Evolutionary conservation across 2,888 invertebrate genomes (phyloP).

Genomic region (Eristalinus sepulchralis): DNA sequence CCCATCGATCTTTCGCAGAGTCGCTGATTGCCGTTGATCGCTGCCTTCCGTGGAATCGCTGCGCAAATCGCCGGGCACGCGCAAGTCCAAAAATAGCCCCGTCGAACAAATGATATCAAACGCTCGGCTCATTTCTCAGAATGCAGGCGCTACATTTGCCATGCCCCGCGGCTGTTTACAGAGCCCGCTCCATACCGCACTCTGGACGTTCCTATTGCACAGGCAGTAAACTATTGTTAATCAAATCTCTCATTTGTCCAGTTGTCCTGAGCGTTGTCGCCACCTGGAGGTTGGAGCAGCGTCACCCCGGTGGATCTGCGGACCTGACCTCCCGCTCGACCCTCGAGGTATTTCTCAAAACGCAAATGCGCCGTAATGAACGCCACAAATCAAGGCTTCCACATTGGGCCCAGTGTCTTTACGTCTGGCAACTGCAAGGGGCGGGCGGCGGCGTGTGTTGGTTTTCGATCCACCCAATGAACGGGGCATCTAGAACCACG

Average conservation of each 20-base stretch:
- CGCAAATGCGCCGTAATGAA: conserved; percentile 67
- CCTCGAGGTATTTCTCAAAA: conserved; percentile 63
- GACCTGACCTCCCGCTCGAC: conserved; percentile 61
- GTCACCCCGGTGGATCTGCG: conserved; percentile 5
- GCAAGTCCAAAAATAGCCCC: conserved; percentile 59
- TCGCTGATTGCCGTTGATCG: conserved; percentile 54
- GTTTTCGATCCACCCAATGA: conserved; percentile 48
- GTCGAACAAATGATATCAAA: conserved; percentile 69
- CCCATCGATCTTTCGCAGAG: conserved; percentile 36
- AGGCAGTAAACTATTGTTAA: conserved; percentile 66
- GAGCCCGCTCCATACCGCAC: conserved; percentile 57
- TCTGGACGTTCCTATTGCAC: conserved; percentile 47
- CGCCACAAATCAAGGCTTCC: conserved; percentile 68
- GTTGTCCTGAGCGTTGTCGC: conserved; percentile 52
- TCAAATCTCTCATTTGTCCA: conserved; percentile 71
- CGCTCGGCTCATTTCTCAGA: conserved; percentile 63
- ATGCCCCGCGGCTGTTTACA: conserved; percentile 53
- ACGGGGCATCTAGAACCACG: conserved; percentile 39
- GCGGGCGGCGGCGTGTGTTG: conserved; percentile 30
- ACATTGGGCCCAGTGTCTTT: conserved; percentile 32
- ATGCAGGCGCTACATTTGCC: conserved; percentile 24
- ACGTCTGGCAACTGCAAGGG: conserved; percentile 28
- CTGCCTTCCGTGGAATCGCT: conserved; percentile 16
- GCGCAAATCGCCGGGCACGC: conserved; percentile 23
- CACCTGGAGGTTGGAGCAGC: conserved; percentile 54